Conservation (phyloP, 2,888 invertebrate species). For the Gryllus longicercus region DNA sequence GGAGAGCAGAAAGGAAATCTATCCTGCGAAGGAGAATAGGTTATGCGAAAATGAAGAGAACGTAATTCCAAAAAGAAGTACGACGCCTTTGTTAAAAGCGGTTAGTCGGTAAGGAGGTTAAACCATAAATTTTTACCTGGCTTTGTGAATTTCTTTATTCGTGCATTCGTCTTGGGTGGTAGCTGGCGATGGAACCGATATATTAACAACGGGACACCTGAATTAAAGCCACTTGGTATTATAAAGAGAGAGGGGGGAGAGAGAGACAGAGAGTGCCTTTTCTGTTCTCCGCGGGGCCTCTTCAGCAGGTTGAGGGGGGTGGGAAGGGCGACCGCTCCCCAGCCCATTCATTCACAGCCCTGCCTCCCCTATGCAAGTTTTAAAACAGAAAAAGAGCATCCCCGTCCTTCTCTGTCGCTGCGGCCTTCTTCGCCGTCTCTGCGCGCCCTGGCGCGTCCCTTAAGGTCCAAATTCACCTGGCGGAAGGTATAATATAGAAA, state of each 20-base stretch:
- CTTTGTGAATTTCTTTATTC: slow-evolving; percentile 17
- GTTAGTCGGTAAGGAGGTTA: slow-evolving; percentile 8
- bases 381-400: too few relatives aligned
- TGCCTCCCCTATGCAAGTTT: too few relatives aligned
- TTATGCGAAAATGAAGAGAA: background rate
- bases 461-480: background rate
- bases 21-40: background rate
- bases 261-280: too few relatives aligned
- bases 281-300: too few relatives aligned
- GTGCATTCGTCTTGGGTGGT: slow-evolving; percentile 30
- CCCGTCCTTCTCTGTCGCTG: too few relatives aligned
- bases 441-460: background rate
- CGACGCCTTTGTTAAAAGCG: background rate
- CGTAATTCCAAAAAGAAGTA: background rate
- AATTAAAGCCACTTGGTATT: background rate
- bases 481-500: background rate
- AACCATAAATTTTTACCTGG: slow-evolving; percentile 6
- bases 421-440: background rate
- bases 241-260: background rate
- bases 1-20: background rate
- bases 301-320: too few relatives aligned
- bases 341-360: too few relatives aligned
- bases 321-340: too few relatives aligned
- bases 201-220: background rate
- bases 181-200: slow-evolving; percentile 22